Evolutionary conservation across 2,113 vertebrate species (phyloP).

Genomic region (Pteropus alecto): DNA sequence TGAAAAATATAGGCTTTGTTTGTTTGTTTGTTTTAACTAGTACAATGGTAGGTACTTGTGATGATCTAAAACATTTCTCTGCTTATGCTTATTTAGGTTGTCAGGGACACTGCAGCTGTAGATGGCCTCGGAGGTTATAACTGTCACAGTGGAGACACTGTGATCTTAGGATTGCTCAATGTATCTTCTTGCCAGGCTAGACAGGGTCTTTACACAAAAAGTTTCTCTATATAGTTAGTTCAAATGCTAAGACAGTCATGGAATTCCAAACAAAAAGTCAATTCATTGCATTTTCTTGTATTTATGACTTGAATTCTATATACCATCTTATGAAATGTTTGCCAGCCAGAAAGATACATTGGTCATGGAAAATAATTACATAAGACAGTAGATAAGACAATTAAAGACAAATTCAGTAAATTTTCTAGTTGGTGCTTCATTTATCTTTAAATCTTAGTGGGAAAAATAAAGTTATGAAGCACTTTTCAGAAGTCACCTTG

Average conservation of each 20-base stretch:
- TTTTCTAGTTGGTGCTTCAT: neutral
- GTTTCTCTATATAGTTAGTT: neutral
- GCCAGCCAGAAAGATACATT: neutral
- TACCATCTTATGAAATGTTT: neutral
- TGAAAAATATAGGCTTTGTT: neutral
- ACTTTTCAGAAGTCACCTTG: neutral
- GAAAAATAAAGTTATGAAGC: neutral
- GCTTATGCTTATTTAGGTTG: slow-evolving; percentile 65
- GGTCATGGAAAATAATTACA: neutral
- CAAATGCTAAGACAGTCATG: neutral
- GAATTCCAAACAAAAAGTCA: neutral
- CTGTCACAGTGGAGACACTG: slow-evolving; percentile 80
- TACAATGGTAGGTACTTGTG: neutral
- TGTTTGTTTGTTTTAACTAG: neutral
- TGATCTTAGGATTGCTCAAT: slow-evolving; percentile 58
- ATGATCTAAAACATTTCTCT: neutral
- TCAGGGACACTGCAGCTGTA: slow-evolving; percentile 71
- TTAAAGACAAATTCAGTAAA: neutral
- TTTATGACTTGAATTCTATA: neutral
- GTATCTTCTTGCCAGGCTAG: slow-evolving; percentile 59
- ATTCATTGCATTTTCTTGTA: neutral
- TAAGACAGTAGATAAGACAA: neutral
- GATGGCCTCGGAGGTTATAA: slow-evolving; percentile 75
- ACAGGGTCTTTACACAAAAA: slow-evolving; percentile 74
- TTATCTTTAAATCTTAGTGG: neutral